Percentiles rank a stretch among this genome's conserved stretches.
These are phyloP conservation scores for Xyliphius kryptos DNA, from an alignment of 2,113 vertebrate species.

Conservation along the genomic window DNA sequence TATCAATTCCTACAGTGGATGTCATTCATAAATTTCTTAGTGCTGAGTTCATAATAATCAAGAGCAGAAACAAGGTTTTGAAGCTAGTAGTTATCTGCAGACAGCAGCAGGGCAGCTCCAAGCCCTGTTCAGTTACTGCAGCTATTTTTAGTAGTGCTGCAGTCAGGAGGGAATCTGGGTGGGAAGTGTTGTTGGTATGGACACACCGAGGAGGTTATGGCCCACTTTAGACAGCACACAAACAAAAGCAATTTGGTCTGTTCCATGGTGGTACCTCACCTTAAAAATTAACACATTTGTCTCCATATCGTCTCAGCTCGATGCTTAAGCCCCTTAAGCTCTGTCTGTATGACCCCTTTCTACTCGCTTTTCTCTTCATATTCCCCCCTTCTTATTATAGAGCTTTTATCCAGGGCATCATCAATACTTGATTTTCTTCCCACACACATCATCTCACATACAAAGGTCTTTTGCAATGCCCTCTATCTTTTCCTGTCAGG, in stretches of 20 bases:
- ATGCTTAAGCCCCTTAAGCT: conserved; percentile 31
- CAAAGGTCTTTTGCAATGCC: no score
- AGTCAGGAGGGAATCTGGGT: conserved; percentile 40
- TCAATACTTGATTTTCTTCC: no score
- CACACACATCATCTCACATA: no score
- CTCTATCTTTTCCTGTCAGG: no score
- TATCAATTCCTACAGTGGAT: no score
- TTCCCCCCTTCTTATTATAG: no score
- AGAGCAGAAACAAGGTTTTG: neutral
- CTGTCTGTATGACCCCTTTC: conserved; percentile 13
- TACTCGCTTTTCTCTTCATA: neutral
- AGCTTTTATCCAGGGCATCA: no score
- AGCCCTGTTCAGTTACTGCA: conserved; percentile 12
- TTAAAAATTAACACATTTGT: conserved; percentile 30
- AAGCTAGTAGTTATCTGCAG: conserved; percentile 27
- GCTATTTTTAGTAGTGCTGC: conserved; percentile 40
- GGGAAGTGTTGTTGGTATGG: conserved; percentile 27
- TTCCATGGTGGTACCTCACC: conserved; percentile 12
- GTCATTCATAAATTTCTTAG: conserved; percentile 6
- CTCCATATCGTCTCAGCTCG: no score
- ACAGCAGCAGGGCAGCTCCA: conserved; percentile 21
- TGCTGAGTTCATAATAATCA: no score
- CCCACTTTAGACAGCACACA: conserved; percentile 30
- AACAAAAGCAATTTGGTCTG: conserved; percentile 31
- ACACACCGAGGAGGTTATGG: conserved; percentile 21